A percentile compares a stretch with the other conserved stretches of the same genome.
Evolutionary conservation across 2,888 invertebrate species (phyloP).

Genomic region (Toxonevra muliebris): DNA sequence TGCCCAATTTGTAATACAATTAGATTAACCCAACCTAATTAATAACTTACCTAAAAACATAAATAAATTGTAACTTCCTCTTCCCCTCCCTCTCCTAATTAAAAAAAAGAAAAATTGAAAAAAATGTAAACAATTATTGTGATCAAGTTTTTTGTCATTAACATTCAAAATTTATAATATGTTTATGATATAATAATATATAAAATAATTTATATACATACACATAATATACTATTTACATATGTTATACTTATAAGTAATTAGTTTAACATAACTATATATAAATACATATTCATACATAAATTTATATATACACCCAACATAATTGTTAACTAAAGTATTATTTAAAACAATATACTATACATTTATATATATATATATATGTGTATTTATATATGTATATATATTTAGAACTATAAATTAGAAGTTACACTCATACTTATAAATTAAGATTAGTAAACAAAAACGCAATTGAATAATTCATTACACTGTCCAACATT

Average conservation of each 20-base stretch:
- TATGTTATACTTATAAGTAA: not conserved
- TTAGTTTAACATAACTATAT: constrained; percentile 3
- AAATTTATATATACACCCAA: constrained; percentile 12
- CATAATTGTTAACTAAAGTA: constrained; percentile 24
- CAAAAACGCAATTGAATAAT: not conserved
- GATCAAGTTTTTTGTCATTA: constrained; percentile 20
- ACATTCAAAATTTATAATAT: too few relatives aligned
- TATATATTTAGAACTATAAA: constrained; percentile 9
- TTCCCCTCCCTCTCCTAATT: constrained; percentile 5
- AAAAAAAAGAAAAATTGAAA: too few relatives aligned
- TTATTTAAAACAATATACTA: not conserved
- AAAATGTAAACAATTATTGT: constrained; percentile 29
- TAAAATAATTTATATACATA: constrained; percentile 18
- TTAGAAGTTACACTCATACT: constrained; percentile 3
- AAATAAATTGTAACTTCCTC: not conserved
- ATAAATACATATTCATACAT: constrained; percentile 9
- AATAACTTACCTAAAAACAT: too few relatives aligned
- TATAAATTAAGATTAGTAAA: constrained; percentile 1
- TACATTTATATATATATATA: constrained; percentile 9
- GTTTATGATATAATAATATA: not conserved
- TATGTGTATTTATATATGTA: constrained; percentile 7
- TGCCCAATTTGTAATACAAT: not conserved
- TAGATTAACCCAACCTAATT: too few relatives aligned
- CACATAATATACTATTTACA: not conserved
- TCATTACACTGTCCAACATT: too few relatives aligned